Evolutionary conservation across 1,140 invertebrate genomes (phyloP), one percentile per base, ranked within the genome.

Genomic region (Dendroctonus ponderosae): DNA sequence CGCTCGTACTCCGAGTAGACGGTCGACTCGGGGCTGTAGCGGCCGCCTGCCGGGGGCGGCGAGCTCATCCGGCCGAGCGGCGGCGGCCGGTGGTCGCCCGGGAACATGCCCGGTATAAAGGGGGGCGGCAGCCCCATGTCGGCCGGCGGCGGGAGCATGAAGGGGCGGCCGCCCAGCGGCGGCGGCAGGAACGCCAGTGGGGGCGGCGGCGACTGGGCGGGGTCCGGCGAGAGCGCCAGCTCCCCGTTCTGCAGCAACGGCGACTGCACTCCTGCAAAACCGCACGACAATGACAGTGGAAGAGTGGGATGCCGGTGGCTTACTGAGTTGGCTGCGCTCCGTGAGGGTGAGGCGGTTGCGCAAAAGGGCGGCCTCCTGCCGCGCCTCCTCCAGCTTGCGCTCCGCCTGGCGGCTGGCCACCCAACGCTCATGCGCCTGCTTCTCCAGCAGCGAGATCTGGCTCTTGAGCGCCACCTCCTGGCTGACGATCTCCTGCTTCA

Each of bases 391-490:
- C 39, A 90, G 83, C 68, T 87, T 87, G 38, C 91, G 82, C 74
- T 91, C 87, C 40, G 87, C 86, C 74, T 90, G 88, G 54, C 90
- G 82, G 7, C 88, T 86, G 52, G 85, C 81, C 14, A 92, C 81
- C 90, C 91, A 93, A 74, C 89, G 89, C 71, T 89, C 86, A 74
- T 92, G 90, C 12, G 87, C 85, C 66, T 90, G 88, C 66, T 88
- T 87, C 78, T 93, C 91, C 46, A 90, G 79, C 61, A 85, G 81
- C 48, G 88, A 84, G 70, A 92, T 85, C 70, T 91, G 88, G 53
- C 83, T 84, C 76, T 91, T 91, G 60, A 90, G 87, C 57, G 87
- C 85, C 14, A 88, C 86, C 75, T 92, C 89, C 79, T 91, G 89
- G 60, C 91, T 89, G 8, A 91, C 80, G 43, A 93, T 87, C 81